Base-by-base conservation (phyloP, 2,888 invertebrate genomes). In the Nemotelus nigrinus region DNA sequence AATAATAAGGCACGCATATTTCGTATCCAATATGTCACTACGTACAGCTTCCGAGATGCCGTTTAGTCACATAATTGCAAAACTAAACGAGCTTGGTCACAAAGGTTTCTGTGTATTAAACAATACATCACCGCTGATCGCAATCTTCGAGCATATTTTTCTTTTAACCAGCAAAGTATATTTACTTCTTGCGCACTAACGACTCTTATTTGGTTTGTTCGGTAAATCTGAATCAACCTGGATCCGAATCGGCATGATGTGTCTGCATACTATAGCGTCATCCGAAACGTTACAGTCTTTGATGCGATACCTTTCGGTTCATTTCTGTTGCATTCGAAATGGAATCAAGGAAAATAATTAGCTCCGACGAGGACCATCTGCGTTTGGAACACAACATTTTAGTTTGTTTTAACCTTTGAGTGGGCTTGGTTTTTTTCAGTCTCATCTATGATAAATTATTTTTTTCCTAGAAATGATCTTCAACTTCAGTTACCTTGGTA, bases 1-100 rank as follows among this genome's bases (percentile, higher is more conserved):
- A 43, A 72, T 58, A 72, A 47, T 72, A 58, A 44, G 58, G 63
- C 60, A 74, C 74, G 74, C 74, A 74, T 60, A 43, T 47, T 60
- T 74, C 48, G 74, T 74, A 74, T 74, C 70, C 74, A 74, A 74
- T 74, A 74, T 74, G 74, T 74, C 74, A 74, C 74, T 74, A 63
- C 60, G 64, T 76, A 76, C 67, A 80, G 80, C 80, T 80, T 80
- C 80, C 78, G 80, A 80, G 80, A 80, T 80, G 78, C 78, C 80
- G 77, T 80, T 80, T 80, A 80, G 78, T 77, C 76, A 65, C 77
- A 77, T 80, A 80, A 80, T 80, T 80, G 80, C 80, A 80, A 78
- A 78, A 78, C 72, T 78, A 58, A 80, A 80, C 77, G 78, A 71
- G 78, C 77, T 67, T 79, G 78, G 72, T 70, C 75, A 72, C 74